Base-by-base conservation (phyloP, 2,797 vertebrate species). In the Dipus sagitta region DNA sequence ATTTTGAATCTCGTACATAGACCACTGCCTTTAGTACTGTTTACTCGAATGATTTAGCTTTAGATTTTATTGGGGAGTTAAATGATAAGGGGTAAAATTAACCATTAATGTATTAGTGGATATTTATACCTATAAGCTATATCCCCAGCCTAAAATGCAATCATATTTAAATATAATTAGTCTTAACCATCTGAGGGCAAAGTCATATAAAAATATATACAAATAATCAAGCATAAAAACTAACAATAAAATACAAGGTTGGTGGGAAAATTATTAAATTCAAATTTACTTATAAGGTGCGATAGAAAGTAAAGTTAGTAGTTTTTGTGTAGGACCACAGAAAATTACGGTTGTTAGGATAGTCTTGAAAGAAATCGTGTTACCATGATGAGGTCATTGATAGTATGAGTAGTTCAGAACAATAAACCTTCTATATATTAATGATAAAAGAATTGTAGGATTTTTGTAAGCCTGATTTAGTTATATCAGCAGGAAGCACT, bases 21-120 rank as follows among this genome's bases (percentile, higher is more conserved):
- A 71, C 21, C 78, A 15, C 34, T 76, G 65, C 11, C 30, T 92
- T 5, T 34, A 24, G 72, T 54, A 82, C 38, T 71, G 47, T 78
- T 91, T 94, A 58, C 11, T 76, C 21, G 72, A 88, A 9, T 23
- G 38, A 76, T 54, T 89, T 77, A 62, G 34, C 54, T 78, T 90
- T 92, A 71, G n/a, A 68, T 81, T 80, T 47, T 93, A 28, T 20
- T 93, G 65, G 83, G 6, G 21, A 78, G 28, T 89, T 88, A 92
- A 85, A 60, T 62, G 21, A 79, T 62, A 8, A 74, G 11, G 14
- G 3, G 4, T 68, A 34, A 95, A 94, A 77, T 26, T 64, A 20
- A 64, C 15, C 60, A 60, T 80, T 88, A 91, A 75, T 80, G 30
- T 75, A 58, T 54, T 79, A 74, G 10, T 87, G 70, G 80, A 21